Percentiles rank a stretch among this genome's conserved stretches.
Evolutionary conservation across 2,888 invertebrate species (phyloP).

Genomic region (Apodemia duryi): DNA sequence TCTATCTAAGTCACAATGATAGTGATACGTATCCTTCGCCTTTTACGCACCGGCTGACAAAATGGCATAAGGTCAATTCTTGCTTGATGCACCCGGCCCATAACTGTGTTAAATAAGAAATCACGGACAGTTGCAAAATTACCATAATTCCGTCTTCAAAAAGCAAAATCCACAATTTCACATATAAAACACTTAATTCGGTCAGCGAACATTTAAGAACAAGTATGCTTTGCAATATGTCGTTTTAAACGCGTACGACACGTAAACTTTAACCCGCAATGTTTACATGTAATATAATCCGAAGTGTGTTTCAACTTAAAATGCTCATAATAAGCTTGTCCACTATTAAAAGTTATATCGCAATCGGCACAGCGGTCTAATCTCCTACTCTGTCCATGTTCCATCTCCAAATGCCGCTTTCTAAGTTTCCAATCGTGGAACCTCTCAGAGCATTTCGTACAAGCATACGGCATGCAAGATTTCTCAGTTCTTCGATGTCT

Average conservation of each 20-base stretch:
- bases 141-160: no score
- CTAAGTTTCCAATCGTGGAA: slow-evolving; percentile 58
- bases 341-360: slow-evolving; percentile 51
- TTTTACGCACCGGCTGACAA: no score
- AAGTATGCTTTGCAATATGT: slow-evolving; percentile 53
- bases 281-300: slow-evolving; percentile 58
- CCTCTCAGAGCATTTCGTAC: slow-evolving; percentile 57
- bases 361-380: slow-evolving; percentile 56
- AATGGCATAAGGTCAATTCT: no score
- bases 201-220: not conserved
- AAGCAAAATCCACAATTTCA: no score
- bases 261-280: slow-evolving; percentile 62
- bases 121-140: no score
- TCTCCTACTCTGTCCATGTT: slow-evolving; percentile 52
- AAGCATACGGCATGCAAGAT: slow-evolving; percentile 64
- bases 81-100: no score
- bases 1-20: no score
- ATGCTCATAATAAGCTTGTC: slow-evolving; percentile 59
- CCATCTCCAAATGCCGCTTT: slow-evolving; percentile 57
- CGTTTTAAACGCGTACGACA: slow-evolving; percentile 55
- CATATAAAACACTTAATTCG: no score
- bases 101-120: no score
- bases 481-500: slow-evolving; percentile 57
- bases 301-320: slow-evolving; percentile 61
- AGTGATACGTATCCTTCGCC: no score